Percentiles rank a stretch among this genome's conserved stretches.
These are phyloP conservation scores for Chelon labrosus DNA, from an alignment of 2,797 vertebrate genomes.

Conservation along the genomic window DNA sequence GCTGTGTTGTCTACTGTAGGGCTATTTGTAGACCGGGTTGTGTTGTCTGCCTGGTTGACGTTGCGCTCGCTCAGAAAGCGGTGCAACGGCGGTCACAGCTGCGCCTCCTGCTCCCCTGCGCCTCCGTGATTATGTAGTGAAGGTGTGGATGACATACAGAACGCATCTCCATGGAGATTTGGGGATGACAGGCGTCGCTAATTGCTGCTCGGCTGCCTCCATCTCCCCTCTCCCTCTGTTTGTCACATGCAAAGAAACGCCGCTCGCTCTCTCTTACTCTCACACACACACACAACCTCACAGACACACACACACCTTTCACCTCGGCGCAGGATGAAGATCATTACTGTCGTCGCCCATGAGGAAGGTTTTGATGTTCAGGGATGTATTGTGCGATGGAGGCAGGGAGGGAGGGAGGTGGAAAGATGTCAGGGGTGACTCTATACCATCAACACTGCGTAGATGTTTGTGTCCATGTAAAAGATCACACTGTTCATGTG, in stretches of 20 bases:
- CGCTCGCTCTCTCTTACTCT: constrained; percentile 8
- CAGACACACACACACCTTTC: neutral
- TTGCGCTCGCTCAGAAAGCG: constrained; percentile 34
- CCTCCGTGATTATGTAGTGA: constrained; percentile 67
- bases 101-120: constrained; percentile 58
- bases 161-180: constrained; percentile 84
- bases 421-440: constrained; percentile 28
- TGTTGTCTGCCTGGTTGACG: constrained; percentile 44
- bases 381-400: constrained; percentile 39
- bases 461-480: constrained; percentile 24
- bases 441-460: constrained; percentile 24
- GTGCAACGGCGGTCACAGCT: constrained; percentile 55
- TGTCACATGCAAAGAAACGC: constrained; percentile 43
- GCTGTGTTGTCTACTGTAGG: constrained; percentile 34
- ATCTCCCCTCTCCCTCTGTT: constrained; percentile 33
- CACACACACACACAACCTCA: constrained; percentile 4
- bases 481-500: constrained; percentile 16
- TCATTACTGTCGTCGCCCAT: constrained; percentile 31
- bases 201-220: constrained; percentile 72
- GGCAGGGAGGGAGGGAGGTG: neutral
- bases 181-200: constrained; percentile 77
- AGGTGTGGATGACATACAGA: constrained; percentile 74
- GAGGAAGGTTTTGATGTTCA: constrained; percentile 48
- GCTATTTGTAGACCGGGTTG: constrained; percentile 54
- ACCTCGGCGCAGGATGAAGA: constrained; percentile 31